These are phyloP conservation scores for Haplochromis vanheusdeni DNA, from an alignment of 2,113 vertebrate species.

Conservation along the genomic window DNA sequence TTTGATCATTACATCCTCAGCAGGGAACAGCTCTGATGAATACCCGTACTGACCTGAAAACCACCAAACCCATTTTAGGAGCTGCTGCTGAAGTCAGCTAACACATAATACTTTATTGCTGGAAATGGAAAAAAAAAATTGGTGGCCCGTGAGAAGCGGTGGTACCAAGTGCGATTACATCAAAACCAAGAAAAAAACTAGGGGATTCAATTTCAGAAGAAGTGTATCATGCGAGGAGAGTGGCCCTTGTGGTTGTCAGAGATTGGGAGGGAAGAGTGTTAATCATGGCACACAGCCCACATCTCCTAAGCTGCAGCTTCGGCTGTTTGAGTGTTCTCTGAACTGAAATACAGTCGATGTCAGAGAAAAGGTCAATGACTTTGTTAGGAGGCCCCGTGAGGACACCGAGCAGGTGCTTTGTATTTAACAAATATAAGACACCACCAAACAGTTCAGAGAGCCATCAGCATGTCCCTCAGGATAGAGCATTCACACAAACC, in stretches of 20 bases:
- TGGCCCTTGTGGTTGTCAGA: conserved; percentile 66
- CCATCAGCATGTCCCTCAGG: not conserved
- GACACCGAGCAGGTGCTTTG: conserved; percentile 21
- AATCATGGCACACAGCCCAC: conserved; percentile 38
- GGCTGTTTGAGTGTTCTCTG: conserved; percentile 25
- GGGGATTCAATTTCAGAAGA: conserved; percentile 64
- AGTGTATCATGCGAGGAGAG: conserved; percentile 59
- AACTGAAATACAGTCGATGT: conserved; percentile 56
- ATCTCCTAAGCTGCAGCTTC: conserved; percentile 12
- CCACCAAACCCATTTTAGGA: conserved; percentile 19
- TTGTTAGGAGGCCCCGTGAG: conserved; percentile 28
- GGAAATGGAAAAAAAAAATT: conserved; percentile 36
- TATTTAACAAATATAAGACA: conserved; percentile 27
- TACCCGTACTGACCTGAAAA: conserved; percentile 42
- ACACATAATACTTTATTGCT: conserved; percentile 53
- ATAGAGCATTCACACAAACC: not conserved
- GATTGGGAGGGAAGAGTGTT: conserved; percentile 56
- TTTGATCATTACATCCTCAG: conserved; percentile 59
- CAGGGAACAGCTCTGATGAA: conserved; percentile 40
- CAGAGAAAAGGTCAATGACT: conserved; percentile 57
- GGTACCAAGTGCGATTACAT: conserved; percentile 50
- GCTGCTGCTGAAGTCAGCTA: conserved; percentile 29
- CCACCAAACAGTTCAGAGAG: not conserved
- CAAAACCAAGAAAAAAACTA: conserved; percentile 34
- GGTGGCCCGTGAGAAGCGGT: conserved; percentile 38